These are phyloP conservation scores for Cynaeus angustus DNA, from an alignment of 2,888 invertebrate species.

Conservation along the genomic window DNA sequence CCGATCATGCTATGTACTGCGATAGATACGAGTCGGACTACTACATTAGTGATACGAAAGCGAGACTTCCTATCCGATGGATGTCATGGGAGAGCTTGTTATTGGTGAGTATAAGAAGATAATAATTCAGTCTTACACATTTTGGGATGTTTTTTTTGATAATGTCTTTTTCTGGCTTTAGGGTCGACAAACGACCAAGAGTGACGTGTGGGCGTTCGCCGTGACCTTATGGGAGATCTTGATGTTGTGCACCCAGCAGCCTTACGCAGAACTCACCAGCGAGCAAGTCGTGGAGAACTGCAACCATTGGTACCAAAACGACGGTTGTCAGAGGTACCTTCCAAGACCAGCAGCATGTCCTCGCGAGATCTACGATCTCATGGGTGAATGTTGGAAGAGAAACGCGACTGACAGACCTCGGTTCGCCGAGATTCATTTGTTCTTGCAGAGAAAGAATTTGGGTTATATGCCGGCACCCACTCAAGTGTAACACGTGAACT, in stretches of 20 bases:
- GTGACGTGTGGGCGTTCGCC: constrained; percentile 94
- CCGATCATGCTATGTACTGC: constrained; percentile 91
- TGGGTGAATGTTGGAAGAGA: constrained; percentile 94
- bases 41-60: constrained; percentile 87
- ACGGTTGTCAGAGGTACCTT: constrained; percentile 74
- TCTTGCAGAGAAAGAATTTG: constrained; percentile 82
- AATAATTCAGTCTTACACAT: too few relatives aligned
- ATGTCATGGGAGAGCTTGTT: constrained; percentile 94
- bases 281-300: constrained; percentile 83
- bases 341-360: constrained; percentile 85
- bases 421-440: constrained; percentile 91
- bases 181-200: constrained; percentile 91
- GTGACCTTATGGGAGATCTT: constrained; percentile 93
- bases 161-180: constrained; percentile 71
- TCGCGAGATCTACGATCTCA: constrained; percentile 91
- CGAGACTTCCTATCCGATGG: constrained; percentile 90
- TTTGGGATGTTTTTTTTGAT: too few relatives aligned
- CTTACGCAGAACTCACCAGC: constrained; percentile 87
- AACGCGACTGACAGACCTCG: constrained; percentile 87
- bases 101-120: constrained; percentile 74
- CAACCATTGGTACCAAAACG: constrained; percentile 73
- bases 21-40: constrained; percentile 87
- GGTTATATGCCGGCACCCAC: constrained; percentile 75
- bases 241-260: constrained; percentile 85
- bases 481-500: constrained; percentile 39